Evolutionary conservation across 2,113 vertebrate species (phyloP).

Genomic region (Tragelaphus imberbis): DNA sequence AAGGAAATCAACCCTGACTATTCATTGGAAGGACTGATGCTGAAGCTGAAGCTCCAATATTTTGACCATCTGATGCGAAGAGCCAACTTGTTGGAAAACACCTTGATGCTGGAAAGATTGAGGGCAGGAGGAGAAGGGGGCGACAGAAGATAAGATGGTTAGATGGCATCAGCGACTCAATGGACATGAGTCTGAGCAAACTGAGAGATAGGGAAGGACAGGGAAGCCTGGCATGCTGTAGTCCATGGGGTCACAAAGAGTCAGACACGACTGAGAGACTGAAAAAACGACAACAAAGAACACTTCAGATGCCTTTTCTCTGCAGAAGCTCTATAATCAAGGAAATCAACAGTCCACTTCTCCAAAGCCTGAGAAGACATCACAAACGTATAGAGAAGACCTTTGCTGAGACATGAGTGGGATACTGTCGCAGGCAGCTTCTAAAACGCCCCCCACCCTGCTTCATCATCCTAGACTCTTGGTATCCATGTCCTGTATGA

Average conservation of each 20-base stretch:
- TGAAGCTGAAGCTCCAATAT: not conserved
- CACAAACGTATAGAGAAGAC: not conserved
- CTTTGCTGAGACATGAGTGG: not conserved
- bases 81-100: not conserved
- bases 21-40: not conserved
- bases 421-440: not conserved
- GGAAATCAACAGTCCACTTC: not conserved
- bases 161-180: not conserved
- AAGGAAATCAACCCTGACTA: not conserved
- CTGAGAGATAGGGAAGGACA: not conserved
- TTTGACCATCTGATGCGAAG: not conserved
- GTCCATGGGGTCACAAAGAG: not conserved
- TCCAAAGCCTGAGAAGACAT: not conserved
- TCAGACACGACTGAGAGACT: not conserved
- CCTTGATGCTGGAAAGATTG: not conserved
- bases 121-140: not conserved
- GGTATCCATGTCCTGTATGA: not conserved
- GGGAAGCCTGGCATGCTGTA: not conserved
- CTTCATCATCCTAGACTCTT: not conserved
- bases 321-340: not conserved
- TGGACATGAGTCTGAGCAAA: not conserved
- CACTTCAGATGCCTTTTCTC: not conserved
- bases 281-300: fast-evolving
- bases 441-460: fast-evolving
- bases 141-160: not conserved